Evolutionary conservation across 2,113 vertebrate species (phyloP), one percentile per base, ranked within the genome.

Genomic region (Corythornis cristatus): DNA sequence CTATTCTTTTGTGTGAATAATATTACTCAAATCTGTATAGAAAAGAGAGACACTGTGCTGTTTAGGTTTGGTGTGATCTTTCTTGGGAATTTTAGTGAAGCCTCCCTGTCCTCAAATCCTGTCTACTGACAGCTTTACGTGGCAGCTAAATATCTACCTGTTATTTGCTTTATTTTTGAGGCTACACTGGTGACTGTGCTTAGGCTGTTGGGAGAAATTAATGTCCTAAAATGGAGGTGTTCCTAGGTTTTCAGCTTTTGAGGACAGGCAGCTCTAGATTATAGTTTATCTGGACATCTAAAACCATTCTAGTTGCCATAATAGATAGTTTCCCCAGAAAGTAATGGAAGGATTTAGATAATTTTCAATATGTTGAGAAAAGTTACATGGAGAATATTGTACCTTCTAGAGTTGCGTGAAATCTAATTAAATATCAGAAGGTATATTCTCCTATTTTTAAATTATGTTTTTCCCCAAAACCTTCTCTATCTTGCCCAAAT

Each of bases 341-440:
- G 66, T 62, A 93, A 75, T 60, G 40, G 46, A 68, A 89, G 18
- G 21, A 46, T 66, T 85, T 79, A 73, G 12, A 82, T 42, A 90
- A 82, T 62, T 45, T 56, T 4, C 73, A 83, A 58, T 60, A 60
- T 9, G 15, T 65, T 73, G 15, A 9, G 5, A 12, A 8, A 89
- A 87, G 58, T 64, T 77, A 28, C 12, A 23, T 29, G 15, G 15
- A 54, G 64, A 86, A 79, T 82, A 84, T 51, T 16, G 13, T 70
- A 79, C 14, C 11, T 85, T 64, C n/a, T 85, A 48, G 43, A 77
- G 12, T 29, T 71, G 4, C 58, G 15, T 80, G 46, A 87, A 92
- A 91, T 64, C 33, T 77, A 85, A 68, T 92, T 90, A 94, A 87
- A 86, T 74, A 58, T 76, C 42, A 87, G 66, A 89, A 87, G 4